Percentiles rank a stretch among this genome's conserved stretches.
Conservation (phyloP, 2,113 vertebrate genomes). For the Dicrurus megarhynchus region DNA sequence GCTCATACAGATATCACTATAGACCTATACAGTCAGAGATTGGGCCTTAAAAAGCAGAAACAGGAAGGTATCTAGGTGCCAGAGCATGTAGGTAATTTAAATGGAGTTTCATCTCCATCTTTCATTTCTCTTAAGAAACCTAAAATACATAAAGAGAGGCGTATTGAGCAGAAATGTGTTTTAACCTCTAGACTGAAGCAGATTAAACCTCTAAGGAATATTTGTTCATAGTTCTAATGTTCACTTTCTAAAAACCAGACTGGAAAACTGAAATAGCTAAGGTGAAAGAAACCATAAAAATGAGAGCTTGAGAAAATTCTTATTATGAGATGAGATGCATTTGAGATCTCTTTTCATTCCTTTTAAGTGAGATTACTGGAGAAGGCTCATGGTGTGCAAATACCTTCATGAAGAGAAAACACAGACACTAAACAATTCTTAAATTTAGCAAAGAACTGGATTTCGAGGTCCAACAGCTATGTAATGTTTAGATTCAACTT, state of each 20-base stretch:
- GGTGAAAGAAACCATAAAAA: neutral
- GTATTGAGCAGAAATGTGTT: neutral
- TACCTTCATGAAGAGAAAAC: neutral
- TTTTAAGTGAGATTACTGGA: neutral
- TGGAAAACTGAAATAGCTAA: neutral
- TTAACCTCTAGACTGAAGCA: neutral
- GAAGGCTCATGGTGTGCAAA: neutral
- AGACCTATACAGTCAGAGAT: neutral
- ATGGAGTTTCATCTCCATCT: neutral
- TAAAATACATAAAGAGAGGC: neutral
- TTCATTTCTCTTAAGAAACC: neutral
- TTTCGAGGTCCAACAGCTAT: neutral
- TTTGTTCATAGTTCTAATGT: neutral
- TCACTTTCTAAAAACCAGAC: neutral
- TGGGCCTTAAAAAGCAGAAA: neutral
- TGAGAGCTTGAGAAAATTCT: neutral
- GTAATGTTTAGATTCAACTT: neutral
- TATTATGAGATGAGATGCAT: neutral
- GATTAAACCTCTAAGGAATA: neutral
- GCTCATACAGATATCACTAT: fast-evolving
- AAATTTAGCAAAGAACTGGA: neutral
- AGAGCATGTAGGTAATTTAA: neutral
- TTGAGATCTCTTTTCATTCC: neutral
- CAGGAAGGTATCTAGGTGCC: neutral
- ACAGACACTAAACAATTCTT: neutral